Evolutionary conservation across 1,140 invertebrate genomes (phyloP).

Genomic region (Psix sp.): DNA sequence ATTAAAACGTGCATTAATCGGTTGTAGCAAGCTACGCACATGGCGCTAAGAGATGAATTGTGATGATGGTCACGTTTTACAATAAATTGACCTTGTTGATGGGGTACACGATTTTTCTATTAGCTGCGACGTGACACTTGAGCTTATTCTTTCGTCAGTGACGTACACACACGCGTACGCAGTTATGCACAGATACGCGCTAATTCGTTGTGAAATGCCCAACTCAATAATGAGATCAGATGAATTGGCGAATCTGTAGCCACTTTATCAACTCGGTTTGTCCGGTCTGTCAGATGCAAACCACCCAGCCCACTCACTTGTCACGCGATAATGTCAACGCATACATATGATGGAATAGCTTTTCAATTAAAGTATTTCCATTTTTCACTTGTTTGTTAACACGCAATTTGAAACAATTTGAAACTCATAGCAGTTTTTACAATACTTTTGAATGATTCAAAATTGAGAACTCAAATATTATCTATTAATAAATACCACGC

Average conservation of each 20-base stretch:
- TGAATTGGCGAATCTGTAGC: slow-evolving; percentile 61
- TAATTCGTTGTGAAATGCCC: slow-evolving; percentile 49
- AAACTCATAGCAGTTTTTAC: too few species aligned
- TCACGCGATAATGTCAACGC: slow-evolving; percentile 37
- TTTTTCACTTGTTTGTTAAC: neutral
- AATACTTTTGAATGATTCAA: too few species aligned
- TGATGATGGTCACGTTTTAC: slow-evolving; percentile 62
- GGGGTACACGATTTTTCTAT: slow-evolving; percentile 72
- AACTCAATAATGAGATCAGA: slow-evolving; percentile 62
- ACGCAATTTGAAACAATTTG: too few species aligned
- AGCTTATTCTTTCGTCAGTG: slow-evolving; percentile 33
- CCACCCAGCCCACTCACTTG: slow-evolving; percentile 22
- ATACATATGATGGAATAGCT: slow-evolving; percentile 34
- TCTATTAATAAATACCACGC: too few species aligned
- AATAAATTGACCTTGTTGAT: slow-evolving; percentile 68
- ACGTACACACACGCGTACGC: slow-evolving; percentile 8
- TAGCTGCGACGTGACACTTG: slow-evolving; percentile 52
- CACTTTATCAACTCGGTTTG: slow-evolving; percentile 62
- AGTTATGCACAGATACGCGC: slow-evolving; percentile 14
- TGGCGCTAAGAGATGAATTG: slow-evolving; percentile 24
- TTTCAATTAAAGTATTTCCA: neutral
- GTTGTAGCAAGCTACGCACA: neutral
- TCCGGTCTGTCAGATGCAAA: slow-evolving; percentile 62
- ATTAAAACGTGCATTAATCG: too few species aligned
- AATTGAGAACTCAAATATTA: too few species aligned